phyloP scores from a whole-genome alignment of 2,797 vertebrate species.

The Darevskia mixta region DNA sequence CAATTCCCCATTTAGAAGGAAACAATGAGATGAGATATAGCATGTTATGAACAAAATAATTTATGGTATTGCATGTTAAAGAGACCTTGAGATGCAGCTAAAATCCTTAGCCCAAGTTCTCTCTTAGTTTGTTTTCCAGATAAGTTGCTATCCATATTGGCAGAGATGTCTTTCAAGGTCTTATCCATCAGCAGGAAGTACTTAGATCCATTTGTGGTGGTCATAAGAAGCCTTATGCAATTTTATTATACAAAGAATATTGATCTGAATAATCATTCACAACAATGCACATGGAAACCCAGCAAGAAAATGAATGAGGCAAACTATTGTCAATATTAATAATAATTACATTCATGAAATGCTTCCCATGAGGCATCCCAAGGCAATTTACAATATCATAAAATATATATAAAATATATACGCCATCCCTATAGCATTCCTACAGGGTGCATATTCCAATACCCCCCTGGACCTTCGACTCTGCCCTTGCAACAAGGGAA shows the following conservation, averaged over 20 bases:
- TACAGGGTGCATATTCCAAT: too few species aligned
- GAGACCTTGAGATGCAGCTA: neutral
- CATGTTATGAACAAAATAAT: neutral
- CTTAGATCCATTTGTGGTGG: neutral
- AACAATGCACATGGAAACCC: neutral
- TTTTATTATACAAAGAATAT: neutral
- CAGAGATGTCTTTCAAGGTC: too few species aligned
- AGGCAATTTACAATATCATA: too few species aligned
- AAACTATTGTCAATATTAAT: too few species aligned
- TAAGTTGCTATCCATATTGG: neutral
- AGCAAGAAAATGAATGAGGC: neutral
- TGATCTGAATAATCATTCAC: neutral
- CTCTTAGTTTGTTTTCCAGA: neutral
- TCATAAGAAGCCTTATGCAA: neutral
- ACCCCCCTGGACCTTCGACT: too few species aligned
- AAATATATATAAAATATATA: too few species aligned
- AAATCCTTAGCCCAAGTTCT: neutral
- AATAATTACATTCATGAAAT: too few species aligned
- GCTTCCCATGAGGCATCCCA: too few species aligned
- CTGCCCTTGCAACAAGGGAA: too few species aligned
- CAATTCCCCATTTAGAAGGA: neutral
- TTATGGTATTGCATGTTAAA: neutral
- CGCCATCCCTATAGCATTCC: too few species aligned
- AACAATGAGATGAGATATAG: neutral
- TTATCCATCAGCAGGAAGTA: neutral